Conservation (phyloP, 1,140 invertebrate species). For the Gryon sp. region DNA sequence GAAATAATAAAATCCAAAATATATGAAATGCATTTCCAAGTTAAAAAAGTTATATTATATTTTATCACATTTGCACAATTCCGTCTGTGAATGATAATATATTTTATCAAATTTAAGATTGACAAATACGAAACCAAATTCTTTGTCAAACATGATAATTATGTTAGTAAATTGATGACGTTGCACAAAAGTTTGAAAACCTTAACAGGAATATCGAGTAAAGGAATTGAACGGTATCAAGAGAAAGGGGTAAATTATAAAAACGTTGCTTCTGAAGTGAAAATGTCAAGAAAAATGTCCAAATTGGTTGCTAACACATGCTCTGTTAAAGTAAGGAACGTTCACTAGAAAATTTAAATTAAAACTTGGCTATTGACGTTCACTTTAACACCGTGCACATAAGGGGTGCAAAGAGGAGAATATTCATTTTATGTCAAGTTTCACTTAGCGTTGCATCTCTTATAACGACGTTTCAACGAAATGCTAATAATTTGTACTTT, state of each 20-base stretch:
- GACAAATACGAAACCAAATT: background rate
- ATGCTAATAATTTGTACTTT: slow-evolving; percentile 7
- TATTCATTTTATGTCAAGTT: slow-evolving; percentile 31
- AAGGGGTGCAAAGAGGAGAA: slow-evolving; percentile 7
- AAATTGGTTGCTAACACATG: slow-evolving; percentile 22
- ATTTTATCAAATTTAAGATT: too few species aligned
- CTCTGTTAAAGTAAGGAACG: slow-evolving; percentile 23
- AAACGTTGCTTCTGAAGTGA: slow-evolving; percentile 17
- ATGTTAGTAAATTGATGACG: slow-evolving; percentile 10
- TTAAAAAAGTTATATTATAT: too few species aligned
- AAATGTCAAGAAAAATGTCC: slow-evolving; percentile 32
- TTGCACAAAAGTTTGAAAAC: background rate
- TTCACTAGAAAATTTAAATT: slow-evolving; percentile 35
- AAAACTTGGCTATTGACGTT: slow-evolving; percentile 39
- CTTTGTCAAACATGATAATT: too few species aligned
- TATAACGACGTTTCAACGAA: slow-evolving; percentile 3
- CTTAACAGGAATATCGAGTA: slow-evolving; percentile 5
- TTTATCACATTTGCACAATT: too few species aligned
- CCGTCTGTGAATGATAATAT: too few species aligned
- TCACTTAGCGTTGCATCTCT: slow-evolving; percentile 17
- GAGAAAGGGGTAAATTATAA: background rate
- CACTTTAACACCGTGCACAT: slow-evolving; percentile 3
- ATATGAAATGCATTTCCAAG: too few species aligned
- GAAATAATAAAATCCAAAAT: too few species aligned
- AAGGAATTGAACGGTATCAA: background rate